Evolutionary conservation across 1,140 invertebrate genomes (phyloP).

Genomic region (Steinernema feltiae): DNA sequence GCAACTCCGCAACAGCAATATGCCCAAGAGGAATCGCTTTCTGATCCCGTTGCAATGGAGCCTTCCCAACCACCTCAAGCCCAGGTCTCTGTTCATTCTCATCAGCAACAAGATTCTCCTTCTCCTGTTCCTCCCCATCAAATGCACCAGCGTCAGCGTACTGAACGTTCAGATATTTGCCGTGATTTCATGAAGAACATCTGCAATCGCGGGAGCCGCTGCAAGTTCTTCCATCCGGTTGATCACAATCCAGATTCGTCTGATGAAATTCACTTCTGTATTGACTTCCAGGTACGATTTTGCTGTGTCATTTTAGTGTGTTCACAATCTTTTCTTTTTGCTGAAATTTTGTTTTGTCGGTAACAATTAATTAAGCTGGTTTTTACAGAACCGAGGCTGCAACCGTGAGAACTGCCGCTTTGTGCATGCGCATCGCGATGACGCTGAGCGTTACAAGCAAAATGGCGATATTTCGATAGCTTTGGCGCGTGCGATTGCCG

Average conservation of each 20-base stretch:
- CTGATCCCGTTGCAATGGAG: neutral
- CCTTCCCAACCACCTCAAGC: neutral
- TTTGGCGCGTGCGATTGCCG: slow-evolving; percentile 51
- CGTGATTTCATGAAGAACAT: slow-evolving; percentile 66
- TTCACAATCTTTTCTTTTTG: too few relatives aligned
- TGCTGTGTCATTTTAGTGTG: slow-evolving; percentile 5
- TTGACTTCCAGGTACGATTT: slow-evolving; percentile 48
- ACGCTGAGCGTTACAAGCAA: slow-evolving; percentile 48
- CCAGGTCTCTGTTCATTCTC: neutral
- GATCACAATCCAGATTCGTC: slow-evolving; percentile 50
- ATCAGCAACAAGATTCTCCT: neutral
- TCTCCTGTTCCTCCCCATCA: neutral
- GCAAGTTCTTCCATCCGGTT: slow-evolving; percentile 69
- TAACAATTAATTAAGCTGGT: neutral
- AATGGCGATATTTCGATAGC: slow-evolving; percentile 48
- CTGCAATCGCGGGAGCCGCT: slow-evolving; percentile 72
- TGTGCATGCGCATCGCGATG: slow-evolving; percentile 47
- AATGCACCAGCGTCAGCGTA: slow-evolving; percentile 17
- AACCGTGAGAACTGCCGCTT: slow-evolving; percentile 53
- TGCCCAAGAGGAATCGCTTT: neutral
- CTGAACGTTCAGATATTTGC: slow-evolving; percentile 59
- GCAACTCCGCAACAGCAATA: neutral
- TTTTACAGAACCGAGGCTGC: slow-evolving; percentile 53
- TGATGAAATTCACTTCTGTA: slow-evolving; percentile 53
- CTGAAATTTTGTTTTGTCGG: neutral